Conservation (phyloP, 2,888 invertebrate species). For the Parapristionchus giblindavisi region DNA sequence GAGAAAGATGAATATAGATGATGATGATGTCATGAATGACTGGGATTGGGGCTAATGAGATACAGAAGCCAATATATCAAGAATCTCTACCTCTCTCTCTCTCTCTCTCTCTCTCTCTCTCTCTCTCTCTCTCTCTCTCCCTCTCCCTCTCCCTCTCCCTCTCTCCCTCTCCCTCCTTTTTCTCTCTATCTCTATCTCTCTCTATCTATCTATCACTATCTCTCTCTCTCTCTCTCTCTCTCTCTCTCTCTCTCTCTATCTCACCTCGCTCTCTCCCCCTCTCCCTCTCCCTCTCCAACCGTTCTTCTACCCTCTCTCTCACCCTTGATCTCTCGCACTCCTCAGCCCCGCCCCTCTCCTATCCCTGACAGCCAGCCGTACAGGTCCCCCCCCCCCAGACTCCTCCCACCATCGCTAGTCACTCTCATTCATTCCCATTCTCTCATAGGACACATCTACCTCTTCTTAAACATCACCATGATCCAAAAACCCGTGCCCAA, state of each 20-base stretch:
- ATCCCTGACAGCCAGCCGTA: no score
- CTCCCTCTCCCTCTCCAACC: not conserved
- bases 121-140: conserved; percentile 12
- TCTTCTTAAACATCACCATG: not conserved
- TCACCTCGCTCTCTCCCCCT: not conserved
- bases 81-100: no score
- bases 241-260: conserved; percentile 11
- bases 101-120: no score
- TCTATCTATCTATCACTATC: not conserved
- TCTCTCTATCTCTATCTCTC: conserved; percentile 13
- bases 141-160: not conserved
- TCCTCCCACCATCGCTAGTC: not conserved
- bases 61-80: no score
- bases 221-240: not conserved
- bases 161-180: not conserved
- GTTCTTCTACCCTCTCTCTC: not conserved
- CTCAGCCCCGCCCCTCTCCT: no score
- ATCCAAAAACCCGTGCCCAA: conserved; percentile 30
- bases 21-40: no score
- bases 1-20: no score
- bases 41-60: no score
- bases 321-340: not conserved
- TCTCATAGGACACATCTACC: not conserved
- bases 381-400: no score
- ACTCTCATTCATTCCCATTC: not conserved